Percentiles rank a stretch among this genome's conserved stretches.
These are phyloP conservation scores for Drosophila pseudoobscura DNA, from an alignment of 1,140 invertebrate genomes.

Conservation along the genomic window DNA sequence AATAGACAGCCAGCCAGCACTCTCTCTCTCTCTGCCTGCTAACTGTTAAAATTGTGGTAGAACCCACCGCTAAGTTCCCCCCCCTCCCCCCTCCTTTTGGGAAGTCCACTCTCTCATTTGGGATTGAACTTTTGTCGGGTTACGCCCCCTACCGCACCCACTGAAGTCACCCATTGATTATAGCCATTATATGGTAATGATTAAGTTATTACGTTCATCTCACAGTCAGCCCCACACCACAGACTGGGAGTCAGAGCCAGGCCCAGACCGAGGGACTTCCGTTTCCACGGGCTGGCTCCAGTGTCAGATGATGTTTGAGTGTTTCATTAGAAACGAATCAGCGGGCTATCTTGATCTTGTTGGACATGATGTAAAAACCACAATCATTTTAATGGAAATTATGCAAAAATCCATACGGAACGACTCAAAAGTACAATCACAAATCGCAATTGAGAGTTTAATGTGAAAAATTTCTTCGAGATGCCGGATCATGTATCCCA, in stretches of 20 bases:
- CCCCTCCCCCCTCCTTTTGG: too few species aligned
- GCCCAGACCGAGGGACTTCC: slow-evolving; percentile 29
- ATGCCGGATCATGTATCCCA: slow-evolving; percentile 28
- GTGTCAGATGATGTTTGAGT: not conserved
- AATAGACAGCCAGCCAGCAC: slow-evolving; percentile 8
- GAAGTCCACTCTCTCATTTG: not conserved
- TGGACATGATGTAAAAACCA: slow-evolving; percentile 70
- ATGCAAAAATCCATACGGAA: slow-evolving; percentile 53
- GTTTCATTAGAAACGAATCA: slow-evolving; percentile 60
- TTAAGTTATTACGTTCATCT: slow-evolving; percentile 54
- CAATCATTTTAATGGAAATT: slow-evolving; percentile 65
- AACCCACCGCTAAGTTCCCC: not conserved
- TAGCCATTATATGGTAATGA: slow-evolving; percentile 49
- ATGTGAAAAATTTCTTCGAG: slow-evolving; percentile 30
- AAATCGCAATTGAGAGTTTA: slow-evolving; percentile 41
- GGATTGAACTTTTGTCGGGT: slow-evolving; percentile 40
- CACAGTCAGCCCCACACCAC: not conserved
- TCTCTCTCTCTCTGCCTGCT: not conserved
- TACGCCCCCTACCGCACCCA: slow-evolving; percentile 11
- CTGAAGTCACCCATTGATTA: not conserved
- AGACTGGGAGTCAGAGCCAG: not conserved
- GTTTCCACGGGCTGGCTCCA: slow-evolving; percentile 15
- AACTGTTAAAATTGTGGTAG: slow-evolving; percentile 22
- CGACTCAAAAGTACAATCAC: slow-evolving; percentile 41
- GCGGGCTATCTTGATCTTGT: slow-evolving; percentile 70